These are phyloP conservation scores for Aselliscus stoliczkanus DNA, from an alignment of 2,797 vertebrate genomes.

Conservation along the genomic window DNA sequence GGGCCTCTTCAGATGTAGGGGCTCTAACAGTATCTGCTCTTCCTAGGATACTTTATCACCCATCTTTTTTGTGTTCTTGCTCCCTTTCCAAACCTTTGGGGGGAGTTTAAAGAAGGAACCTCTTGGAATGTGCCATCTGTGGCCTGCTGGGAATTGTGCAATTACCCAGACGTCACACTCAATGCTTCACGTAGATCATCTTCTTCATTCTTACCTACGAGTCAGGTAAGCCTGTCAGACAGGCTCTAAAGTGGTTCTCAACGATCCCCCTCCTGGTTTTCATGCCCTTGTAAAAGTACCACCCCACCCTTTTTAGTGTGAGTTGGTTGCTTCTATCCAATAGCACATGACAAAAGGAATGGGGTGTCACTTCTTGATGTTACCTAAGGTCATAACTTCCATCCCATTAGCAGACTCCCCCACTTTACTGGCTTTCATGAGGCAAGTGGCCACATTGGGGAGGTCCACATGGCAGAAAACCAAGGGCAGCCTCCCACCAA, in stretches of 20 bases:
- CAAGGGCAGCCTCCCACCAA: neutral
- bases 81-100: neutral
- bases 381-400: fast-evolving
- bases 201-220: neutral
- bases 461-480: fast-evolving
- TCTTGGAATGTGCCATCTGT: neutral
- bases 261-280: fast-evolving
- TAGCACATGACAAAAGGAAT: neutral
- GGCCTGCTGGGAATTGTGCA: neutral
- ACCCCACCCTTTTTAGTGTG: fast-evolving
- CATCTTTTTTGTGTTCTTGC: neutral
- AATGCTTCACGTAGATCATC: fast-evolving
- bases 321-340: neutral
- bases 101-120: neutral
- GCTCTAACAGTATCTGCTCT: neutral
- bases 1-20: neutral
- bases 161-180: fast-evolving
- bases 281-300: neutral
- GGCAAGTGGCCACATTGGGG: fast-evolving
- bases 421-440: neutral
- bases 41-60: neutral
- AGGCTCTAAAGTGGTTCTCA: neutral
- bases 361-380: neutral
- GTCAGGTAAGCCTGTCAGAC: too few relatives aligned
- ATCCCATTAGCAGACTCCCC: neutral